A percentile compares a stretch with the other conserved stretches of the same genome.
These are phyloP conservation scores for Drosophila pachea DNA, from an alignment of 1,140 invertebrate genomes.

Conservation along the genomic window DNA sequence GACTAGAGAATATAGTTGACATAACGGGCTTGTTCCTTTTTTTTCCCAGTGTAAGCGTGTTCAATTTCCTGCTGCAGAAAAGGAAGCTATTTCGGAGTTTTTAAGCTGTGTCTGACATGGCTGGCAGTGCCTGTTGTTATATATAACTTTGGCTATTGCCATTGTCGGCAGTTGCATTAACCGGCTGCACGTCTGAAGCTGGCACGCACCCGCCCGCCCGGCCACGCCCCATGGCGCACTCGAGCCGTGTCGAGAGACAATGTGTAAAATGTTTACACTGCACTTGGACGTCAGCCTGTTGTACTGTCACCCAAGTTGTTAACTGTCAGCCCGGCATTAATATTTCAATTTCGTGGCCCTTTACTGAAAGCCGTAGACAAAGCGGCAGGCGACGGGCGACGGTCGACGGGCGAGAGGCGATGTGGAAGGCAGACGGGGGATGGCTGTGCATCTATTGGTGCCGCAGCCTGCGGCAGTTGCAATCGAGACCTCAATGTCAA, in stretches of 20 bases:
- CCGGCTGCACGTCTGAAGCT: conserved; percentile 26
- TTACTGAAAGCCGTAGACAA: not conserved
- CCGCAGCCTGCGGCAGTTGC: conserved; percentile 13
- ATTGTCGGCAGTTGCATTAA: conserved; percentile 37
- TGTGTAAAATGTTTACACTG: conserved; percentile 58
- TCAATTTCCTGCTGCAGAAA: not conserved
- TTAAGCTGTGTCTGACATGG: conserved; percentile 12
- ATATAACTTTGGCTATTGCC: conserved; percentile 1
- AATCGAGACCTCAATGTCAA: conserved; percentile 52
- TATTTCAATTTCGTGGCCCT: conserved; percentile 39
- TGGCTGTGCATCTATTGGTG: conserved; percentile 1
- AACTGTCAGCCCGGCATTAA: conserved; percentile 31
- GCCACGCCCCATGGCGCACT: conserved; percentile 1
- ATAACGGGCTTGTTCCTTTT: too few species aligned
- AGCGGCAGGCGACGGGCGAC: too few species aligned
- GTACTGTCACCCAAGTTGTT: conserved; percentile 23
- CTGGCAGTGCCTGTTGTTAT: conserved; percentile 11
- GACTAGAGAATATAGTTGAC: too few species aligned
- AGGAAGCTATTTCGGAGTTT: conserved; percentile 1
- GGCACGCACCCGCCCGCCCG: not conserved
- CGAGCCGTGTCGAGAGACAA: conserved; percentile 41
- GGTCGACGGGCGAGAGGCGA: too few species aligned
- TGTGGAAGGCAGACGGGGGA: not conserved
- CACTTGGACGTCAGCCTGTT: conserved; percentile 42
- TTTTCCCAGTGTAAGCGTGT: not conserved